Evolutionary conservation across 2,797 vertebrate species (phyloP).

Genomic region (Eupleurogrammus muticus): DNA sequence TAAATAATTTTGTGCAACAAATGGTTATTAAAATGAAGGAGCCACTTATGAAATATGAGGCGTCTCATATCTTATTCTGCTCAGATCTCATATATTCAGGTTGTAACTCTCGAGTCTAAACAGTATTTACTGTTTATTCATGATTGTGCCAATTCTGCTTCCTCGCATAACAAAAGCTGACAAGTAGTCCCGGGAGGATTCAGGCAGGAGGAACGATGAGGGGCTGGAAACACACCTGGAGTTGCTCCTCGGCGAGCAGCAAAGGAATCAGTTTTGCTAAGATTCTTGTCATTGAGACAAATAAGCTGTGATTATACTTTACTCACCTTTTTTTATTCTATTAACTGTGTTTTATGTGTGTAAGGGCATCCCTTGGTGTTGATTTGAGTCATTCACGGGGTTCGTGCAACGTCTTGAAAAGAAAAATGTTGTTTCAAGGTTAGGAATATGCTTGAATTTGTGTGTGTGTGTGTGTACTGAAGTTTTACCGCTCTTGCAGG

Average conservation of each 20-base stretch:
- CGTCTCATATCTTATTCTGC: background rate
- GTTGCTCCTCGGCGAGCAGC: background rate
- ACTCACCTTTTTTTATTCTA: too few relatives aligned
- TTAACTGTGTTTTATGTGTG: too few relatives aligned
- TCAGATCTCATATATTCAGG: background rate
- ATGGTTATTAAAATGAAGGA: background rate
- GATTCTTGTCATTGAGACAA: background rate
- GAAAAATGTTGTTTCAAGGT: too few relatives aligned
- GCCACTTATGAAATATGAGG: constrained; percentile 1
- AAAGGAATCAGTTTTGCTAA: background rate
- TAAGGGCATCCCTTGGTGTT: too few relatives aligned
- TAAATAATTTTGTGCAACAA: background rate
- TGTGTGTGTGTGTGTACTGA: background rate
- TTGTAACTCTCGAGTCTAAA: background rate
- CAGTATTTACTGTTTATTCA: background rate
- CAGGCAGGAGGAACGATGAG: background rate
- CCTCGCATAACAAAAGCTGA: background rate
- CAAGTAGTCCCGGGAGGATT: background rate
- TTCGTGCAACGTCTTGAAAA: too few relatives aligned
- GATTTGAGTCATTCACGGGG: too few relatives aligned
- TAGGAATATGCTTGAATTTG: too few relatives aligned
- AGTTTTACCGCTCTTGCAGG: background rate
- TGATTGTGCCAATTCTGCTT: background rate
- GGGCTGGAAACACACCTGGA: background rate
- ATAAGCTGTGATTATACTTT: too few relatives aligned